Evolutionary conservation across 2,888 invertebrate species (phyloP).

Genomic region (Caradrina clavipalpis): DNA sequence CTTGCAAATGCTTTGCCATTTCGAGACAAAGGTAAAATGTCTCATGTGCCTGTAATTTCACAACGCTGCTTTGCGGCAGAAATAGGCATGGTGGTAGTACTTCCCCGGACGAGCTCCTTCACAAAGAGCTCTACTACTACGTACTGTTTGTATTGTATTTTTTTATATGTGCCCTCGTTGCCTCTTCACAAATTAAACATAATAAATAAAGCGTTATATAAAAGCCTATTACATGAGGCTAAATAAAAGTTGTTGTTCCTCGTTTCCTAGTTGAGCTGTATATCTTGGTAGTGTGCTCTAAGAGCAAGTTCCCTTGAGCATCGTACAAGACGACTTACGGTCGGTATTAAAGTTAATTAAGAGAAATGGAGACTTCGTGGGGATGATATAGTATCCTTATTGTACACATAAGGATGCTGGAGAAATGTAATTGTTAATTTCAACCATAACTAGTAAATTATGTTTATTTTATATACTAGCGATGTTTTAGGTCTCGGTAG

Average conservation of each 20-base stretch:
- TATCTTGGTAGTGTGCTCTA: conserved; percentile 25
- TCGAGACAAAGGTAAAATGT: too few relatives aligned
- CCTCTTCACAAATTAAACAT: too few relatives aligned
- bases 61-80: too few relatives aligned
- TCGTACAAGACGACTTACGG: conserved; percentile 51
- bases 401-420: conserved; percentile 14
- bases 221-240: not conserved
- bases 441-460: not conserved
- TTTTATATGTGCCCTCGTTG: too few relatives aligned
- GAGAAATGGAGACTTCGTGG: conserved; percentile 39
- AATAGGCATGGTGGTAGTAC: too few relatives aligned
- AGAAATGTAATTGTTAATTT: not conserved
- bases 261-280: conserved; percentile 17
- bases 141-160: too few relatives aligned
- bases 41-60: too few relatives aligned
- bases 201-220: not conserved
- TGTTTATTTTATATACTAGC: too few relatives aligned
- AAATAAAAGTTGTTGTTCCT: conserved; percentile 1
- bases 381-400: conserved; percentile 39
- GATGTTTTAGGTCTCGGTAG: too few relatives aligned
- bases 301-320: conserved; percentile 39
- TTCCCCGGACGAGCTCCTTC: too few relatives aligned
- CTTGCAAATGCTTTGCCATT: too few relatives aligned
- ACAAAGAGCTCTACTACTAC: too few relatives aligned
- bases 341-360: conserved; percentile 55